A percentile compares a stretch with the other conserved stretches of the same genome.
Evolutionary conservation across 2,888 invertebrate genomes (phyloP).

Genomic region (Noctua janthe): DNA sequence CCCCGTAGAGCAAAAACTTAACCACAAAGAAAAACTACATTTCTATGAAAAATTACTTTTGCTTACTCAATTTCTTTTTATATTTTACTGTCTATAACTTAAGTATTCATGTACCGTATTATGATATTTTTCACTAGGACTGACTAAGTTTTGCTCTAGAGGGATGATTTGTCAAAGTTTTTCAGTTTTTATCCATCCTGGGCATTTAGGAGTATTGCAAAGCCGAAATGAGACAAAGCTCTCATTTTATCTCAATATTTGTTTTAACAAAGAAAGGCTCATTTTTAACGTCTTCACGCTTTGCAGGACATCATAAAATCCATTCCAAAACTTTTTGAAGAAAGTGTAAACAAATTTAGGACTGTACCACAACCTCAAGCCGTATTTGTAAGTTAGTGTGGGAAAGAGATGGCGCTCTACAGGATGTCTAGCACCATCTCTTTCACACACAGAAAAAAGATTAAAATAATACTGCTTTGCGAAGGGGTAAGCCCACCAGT

Average conservation of each 20-base stretch:
- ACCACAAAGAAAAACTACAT: not conserved
- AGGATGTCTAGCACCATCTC: not conserved
- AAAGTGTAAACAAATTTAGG: constrained; percentile 2
- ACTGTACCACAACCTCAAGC: not conserved
- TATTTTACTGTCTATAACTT: not conserved
- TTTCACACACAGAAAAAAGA: not conserved
- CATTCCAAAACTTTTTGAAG: constrained; percentile 12
- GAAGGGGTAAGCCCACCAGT: not conserved
- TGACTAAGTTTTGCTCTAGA: not conserved
- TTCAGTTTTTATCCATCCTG: not conserved
- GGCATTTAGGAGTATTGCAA: not conserved
- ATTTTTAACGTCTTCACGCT: not conserved
- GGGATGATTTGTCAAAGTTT: not conserved
- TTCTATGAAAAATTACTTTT: not conserved
- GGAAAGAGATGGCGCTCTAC: not conserved
- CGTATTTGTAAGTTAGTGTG: not conserved
- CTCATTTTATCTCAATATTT: not conserved
- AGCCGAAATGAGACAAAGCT: not conserved
- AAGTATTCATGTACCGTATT: not conserved
- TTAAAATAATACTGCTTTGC: not conserved
- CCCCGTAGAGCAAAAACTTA: not conserved
- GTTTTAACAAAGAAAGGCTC: not conserved
- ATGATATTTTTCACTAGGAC: not conserved
- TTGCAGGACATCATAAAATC: not conserved
- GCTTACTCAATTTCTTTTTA: not conserved